Evolutionary conservation across 2,113 vertebrate genomes (phyloP).

Genomic region (Nothoprocta pentlandii): DNA sequence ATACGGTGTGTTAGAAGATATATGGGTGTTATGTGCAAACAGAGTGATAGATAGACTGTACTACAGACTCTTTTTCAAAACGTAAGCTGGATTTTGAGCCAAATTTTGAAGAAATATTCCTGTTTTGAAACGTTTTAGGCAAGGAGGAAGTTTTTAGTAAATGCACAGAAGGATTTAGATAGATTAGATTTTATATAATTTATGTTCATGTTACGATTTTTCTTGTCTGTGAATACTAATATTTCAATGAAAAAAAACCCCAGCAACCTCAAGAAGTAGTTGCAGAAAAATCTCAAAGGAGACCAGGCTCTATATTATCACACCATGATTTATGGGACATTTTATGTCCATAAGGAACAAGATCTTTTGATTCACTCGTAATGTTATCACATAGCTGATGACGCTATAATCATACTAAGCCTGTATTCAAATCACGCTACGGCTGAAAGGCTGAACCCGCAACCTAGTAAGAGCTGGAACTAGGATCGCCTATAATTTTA

Average conservation of each 20-base stretch:
- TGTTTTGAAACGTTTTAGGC: neutral
- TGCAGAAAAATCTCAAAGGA: neutral
- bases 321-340: neutral
- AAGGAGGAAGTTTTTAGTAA: neutral
- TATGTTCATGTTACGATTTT: neutral
- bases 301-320: neutral
- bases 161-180: neutral
- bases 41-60: slow-evolving; percentile 13
- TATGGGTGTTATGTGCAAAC: neutral
- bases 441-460: neutral
- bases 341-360: neutral
- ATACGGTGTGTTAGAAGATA: neutral
- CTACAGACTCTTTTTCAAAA: neutral
- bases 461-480: neutral
- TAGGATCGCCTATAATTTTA: neutral
- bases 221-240: neutral
- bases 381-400: slow-evolving; percentile 2
- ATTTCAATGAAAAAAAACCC: neutral
- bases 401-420: neutral
- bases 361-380: neutral
- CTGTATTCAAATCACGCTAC: neutral
- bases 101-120: slow-evolving; percentile 30
- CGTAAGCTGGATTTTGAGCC: slow-evolving; percentile 26
- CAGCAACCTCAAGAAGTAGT: neutral
- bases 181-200: neutral